Conservation (phyloP, 2,113 vertebrate genomes). For the Lagopus leucura region DNA sequence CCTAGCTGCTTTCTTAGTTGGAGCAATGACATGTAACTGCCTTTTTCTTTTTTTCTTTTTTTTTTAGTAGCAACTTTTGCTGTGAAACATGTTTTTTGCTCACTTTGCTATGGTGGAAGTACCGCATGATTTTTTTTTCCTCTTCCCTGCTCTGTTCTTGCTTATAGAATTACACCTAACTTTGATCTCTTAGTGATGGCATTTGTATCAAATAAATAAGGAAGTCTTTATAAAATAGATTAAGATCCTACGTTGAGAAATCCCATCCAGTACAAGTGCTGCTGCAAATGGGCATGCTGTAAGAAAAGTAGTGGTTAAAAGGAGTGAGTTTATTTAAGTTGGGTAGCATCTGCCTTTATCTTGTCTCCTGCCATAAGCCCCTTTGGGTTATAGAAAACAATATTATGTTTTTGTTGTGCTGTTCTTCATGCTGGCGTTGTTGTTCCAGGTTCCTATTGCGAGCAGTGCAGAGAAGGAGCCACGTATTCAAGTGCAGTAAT, state of each 20-base stretch:
- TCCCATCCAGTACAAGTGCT: neutral
- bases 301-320: neutral
- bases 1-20: neutral
- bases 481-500: constrained; percentile 83
- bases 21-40: neutral
- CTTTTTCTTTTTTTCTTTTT: neutral
- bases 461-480: constrained; percentile 86
- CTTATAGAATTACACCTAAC: neutral
- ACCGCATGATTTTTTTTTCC: neutral
- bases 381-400: neutral
- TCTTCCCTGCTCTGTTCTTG: neutral
- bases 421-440: neutral
- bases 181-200: neutral
- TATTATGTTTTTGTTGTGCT: neutral
- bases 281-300: neutral
- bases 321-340: neutral
- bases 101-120: neutral
- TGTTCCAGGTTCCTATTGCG: constrained; percentile 78
- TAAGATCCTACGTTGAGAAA: neutral
- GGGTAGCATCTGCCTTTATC: neutral
- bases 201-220: neutral
- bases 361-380: neutral
- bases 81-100: neutral
- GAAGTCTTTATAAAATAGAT: neutral
- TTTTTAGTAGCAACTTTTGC: neutral